A percentile compares a stretch with the other conserved stretches of the same genome.
phyloP scores from a whole-genome alignment of 1,140 invertebrate species.

The Meloidogyne floridensis region DNA sequence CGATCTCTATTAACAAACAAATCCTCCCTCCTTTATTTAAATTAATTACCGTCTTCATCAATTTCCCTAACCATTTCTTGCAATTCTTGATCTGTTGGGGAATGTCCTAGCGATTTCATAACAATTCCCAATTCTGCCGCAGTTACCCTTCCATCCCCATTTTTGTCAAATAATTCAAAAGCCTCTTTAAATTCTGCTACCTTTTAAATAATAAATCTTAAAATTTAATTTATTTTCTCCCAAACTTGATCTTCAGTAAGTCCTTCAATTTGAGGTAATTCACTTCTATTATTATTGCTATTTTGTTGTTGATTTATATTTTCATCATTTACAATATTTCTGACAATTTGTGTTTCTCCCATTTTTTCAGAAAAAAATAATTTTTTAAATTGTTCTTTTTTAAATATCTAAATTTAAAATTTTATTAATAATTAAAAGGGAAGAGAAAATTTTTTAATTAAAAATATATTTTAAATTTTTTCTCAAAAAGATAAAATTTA shows the following conservation, averaged over 20 bases:
- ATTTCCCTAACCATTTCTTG: constrained; percentile 99
- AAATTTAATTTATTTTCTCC: background rate
- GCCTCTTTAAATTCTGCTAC: constrained; percentile 91
- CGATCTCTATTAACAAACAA: too few relatives aligned
- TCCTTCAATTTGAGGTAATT: constrained; percentile 46
- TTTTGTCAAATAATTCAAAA: constrained; percentile 96
- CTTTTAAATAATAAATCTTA: background rate
- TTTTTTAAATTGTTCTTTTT: background rate
- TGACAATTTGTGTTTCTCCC: background rate
- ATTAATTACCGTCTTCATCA: constrained; percentile 80
- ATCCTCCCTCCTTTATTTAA: background rate
- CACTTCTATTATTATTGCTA: constrained; percentile 9
- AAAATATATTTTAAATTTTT: too few relatives aligned
- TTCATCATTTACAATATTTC: background rate
- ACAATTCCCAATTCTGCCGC: constrained; percentile 97
- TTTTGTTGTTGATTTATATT: background rate
- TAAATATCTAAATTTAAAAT: background rate
- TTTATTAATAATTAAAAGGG: too few relatives aligned
- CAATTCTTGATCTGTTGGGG: constrained; percentile 96
- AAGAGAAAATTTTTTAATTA: too few relatives aligned
- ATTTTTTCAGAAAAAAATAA: background rate
- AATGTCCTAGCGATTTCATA: constrained; percentile 95
- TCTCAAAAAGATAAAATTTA: too few relatives aligned
- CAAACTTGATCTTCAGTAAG: constrained; percentile 44
- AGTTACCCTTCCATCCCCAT: constrained; percentile 97